A percentile compares a stretch with the other conserved stretches of the same genome.
phyloP scores from a whole-genome alignment of 2,888 invertebrate genomes.

The Eledona agricola region DNA sequence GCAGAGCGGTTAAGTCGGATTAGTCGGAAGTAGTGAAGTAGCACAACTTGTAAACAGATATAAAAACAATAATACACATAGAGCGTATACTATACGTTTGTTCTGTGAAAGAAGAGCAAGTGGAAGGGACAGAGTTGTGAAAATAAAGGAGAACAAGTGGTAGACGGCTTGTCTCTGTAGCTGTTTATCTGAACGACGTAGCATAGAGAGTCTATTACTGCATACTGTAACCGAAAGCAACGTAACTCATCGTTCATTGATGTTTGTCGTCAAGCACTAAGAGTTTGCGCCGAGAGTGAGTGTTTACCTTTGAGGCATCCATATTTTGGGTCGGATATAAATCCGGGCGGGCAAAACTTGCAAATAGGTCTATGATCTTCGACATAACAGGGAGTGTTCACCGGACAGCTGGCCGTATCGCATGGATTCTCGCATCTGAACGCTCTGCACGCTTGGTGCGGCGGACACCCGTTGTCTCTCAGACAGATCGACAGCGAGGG shows the following conservation, averaged over 20 bases:
- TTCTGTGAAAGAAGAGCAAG: slow-evolving; percentile 13
- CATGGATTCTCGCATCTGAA: slow-evolving; percentile 93
- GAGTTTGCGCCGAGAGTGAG: slow-evolving; percentile 47
- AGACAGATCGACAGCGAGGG: slow-evolving; percentile 88
- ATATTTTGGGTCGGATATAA: slow-evolving; percentile 89
- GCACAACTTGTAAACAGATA: slow-evolving; percentile 12
- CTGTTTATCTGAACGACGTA: slow-evolving; percentile 49
- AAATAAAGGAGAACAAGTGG: slow-evolving; percentile 37
- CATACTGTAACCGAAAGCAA: slow-evolving; percentile 56
- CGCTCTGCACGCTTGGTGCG: slow-evolving; percentile 84
- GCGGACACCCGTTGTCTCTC: slow-evolving; percentile 88
- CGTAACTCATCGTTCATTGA: slow-evolving; percentile 52
- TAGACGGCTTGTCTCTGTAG: slow-evolving; percentile 41
- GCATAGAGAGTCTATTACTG: slow-evolving; percentile 53
- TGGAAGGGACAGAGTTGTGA: slow-evolving; percentile 22
- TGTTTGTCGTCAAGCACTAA: slow-evolving; percentile 54
- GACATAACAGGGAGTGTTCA: slow-evolving; percentile 88
- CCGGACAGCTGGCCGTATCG: slow-evolving; percentile 83
- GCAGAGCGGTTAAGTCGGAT: slow-evolving; percentile 40
- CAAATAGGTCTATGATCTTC: slow-evolving; percentile 95
- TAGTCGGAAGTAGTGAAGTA: slow-evolving; percentile 33
- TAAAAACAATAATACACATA: slow-evolving; percentile 1
- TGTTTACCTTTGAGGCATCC: slow-evolving; percentile 96
- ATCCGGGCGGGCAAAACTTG: slow-evolving; percentile 95
- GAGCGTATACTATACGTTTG: slow-evolving; percentile 14